These are phyloP conservation scores for Eriocheir sinensis DNA, from an alignment of 1,140 invertebrate species.

Conservation along the genomic window DNA sequence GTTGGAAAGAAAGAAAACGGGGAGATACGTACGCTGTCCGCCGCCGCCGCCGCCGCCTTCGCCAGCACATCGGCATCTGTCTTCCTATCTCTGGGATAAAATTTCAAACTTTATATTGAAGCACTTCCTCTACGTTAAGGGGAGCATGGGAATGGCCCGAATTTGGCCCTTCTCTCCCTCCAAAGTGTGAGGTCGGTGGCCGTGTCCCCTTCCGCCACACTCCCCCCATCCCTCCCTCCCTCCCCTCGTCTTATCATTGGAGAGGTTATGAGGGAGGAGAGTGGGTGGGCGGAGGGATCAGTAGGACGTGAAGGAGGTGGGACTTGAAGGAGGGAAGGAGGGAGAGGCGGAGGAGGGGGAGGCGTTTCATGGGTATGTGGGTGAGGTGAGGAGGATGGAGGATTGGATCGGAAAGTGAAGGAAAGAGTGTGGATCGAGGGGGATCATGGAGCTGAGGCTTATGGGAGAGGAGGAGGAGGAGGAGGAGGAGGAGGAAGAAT, in stretches of 20 bases:
- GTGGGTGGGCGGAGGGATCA: not conserved
- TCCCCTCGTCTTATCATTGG: not conserved
- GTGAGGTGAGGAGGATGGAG: not conserved
- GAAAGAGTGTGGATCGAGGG: not conserved
- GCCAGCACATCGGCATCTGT: slow-evolving; percentile 69
- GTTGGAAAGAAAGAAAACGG: too few relatives aligned
- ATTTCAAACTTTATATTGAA: slow-evolving; percentile 76
- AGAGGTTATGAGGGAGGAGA: not conserved
- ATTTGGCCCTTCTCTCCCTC: slow-evolving; percentile 49
- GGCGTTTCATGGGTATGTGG: not conserved
- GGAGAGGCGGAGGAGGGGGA: not conserved
- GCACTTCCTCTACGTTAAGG: slow-evolving; percentile 71
- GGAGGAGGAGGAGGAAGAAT: not conserved
- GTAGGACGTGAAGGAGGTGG: not conserved
- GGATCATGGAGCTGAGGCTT: slow-evolving; percentile 1
- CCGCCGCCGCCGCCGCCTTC: not conserved
- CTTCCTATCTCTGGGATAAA: slow-evolving; percentile 75
- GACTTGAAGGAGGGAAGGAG: not conserved
- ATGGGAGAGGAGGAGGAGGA: not conserved
- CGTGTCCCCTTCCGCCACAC: not conserved
- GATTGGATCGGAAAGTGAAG: not conserved
- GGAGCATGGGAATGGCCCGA: slow-evolving; percentile 72
- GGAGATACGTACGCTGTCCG: too few relatives aligned
- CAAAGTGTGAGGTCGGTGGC: slow-evolving; percentile 15
- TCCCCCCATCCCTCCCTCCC: not conserved